Evolutionary conservation across 2,797 vertebrate genomes (phyloP).

Genomic region (Nyctibius grandis): DNA sequence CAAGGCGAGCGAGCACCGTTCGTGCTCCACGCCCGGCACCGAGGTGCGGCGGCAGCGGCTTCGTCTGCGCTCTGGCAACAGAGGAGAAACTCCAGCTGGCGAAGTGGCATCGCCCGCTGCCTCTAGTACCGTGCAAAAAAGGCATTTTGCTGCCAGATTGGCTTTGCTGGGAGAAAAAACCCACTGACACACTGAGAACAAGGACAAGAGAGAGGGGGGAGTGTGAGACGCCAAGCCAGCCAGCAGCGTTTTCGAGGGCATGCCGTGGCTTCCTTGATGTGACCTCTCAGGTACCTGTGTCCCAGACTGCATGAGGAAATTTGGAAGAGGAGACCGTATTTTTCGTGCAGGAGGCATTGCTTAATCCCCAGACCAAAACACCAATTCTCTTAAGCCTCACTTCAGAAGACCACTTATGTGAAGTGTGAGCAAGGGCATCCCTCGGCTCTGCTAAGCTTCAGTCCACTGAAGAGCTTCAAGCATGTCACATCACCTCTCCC

Average conservation of each 20-base stretch:
- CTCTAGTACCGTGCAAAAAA: neutral
- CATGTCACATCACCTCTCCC: neutral
- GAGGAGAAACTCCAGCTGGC: neutral
- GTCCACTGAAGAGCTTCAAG: neutral
- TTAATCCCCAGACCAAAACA: neutral
- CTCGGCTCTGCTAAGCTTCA: neutral
- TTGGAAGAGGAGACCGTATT: neutral
- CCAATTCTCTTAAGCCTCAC: neutral
- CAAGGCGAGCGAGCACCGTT: neutral
- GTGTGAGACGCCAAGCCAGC: neutral
- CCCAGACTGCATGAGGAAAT: neutral
- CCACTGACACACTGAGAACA: neutral
- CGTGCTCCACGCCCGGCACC: neutral
- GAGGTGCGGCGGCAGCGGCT: neutral
- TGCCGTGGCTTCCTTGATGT: rapidly evolving
- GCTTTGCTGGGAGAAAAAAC: neutral
- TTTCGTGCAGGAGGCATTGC: neutral
- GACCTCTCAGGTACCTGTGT: neutral
- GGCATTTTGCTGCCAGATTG: neutral
- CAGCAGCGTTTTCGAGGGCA: neutral
- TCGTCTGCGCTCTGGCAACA: neutral
- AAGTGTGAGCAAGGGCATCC: neutral
- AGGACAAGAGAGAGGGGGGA: neutral
- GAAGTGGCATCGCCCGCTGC: neutral
- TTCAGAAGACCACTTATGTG: too few relatives aligned